Conservation (phyloP, 2,797 vertebrate genomes). For the Melanotaenia pygmaea region DNA sequence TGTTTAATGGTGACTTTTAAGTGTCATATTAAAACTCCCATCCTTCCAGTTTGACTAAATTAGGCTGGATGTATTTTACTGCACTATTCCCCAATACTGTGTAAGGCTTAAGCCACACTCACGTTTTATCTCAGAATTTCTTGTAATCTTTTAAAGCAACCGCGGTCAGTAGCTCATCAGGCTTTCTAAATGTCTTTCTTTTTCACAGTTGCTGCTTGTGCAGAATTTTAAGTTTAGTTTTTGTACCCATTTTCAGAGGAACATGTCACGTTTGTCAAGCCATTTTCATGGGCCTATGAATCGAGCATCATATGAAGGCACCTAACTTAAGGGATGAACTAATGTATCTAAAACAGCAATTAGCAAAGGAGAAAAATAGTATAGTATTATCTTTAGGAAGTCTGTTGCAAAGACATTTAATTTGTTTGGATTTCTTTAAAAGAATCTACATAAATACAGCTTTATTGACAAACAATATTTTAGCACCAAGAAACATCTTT, state of each 20-base stretch:
- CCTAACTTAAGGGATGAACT: neutral
- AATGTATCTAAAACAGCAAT: too few relatives aligned
- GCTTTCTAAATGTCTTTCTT: neutral
- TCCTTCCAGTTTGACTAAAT: neutral
- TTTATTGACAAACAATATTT: too few relatives aligned
- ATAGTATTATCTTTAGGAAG: too few relatives aligned
- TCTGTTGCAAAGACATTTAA: too few relatives aligned
- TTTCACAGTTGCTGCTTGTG: neutral
- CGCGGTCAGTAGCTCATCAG: neutral
- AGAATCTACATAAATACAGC: too few relatives aligned
- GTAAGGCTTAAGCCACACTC: neutral
- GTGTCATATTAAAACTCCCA: neutral
- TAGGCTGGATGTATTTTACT: neutral
- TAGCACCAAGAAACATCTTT: neutral
- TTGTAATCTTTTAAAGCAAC: too few relatives aligned
- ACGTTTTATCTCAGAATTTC: neutral
- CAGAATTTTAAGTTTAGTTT: too few relatives aligned
- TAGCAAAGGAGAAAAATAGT: too few relatives aligned
- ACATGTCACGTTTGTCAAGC: neutral
- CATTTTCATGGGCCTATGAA: neutral
- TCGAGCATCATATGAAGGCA: neutral
- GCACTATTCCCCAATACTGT: too few relatives aligned
- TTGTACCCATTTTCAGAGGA: too few relatives aligned
- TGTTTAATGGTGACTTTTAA: constrained; percentile 11
- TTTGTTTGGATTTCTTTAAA: too few relatives aligned